These are phyloP conservation scores for Drosophila colorata DNA, from an alignment of 2,888 invertebrate species.

Conservation along the genomic window DNA sequence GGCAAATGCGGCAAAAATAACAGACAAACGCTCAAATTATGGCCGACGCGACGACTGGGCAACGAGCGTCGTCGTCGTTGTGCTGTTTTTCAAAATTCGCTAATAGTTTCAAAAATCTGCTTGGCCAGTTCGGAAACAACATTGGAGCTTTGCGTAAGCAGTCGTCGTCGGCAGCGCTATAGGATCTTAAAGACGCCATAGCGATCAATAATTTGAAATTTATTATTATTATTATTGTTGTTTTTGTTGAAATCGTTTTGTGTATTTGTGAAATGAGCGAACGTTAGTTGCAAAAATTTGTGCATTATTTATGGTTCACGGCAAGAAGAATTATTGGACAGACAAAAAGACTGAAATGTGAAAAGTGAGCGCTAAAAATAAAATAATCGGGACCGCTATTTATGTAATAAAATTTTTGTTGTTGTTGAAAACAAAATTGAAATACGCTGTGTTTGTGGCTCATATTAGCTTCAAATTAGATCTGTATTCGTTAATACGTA, in stretches of 20 bases:
- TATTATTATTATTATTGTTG: slow-evolving; percentile 40
- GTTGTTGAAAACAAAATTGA: slow-evolving; percentile 31
- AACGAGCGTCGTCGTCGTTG: slow-evolving; percentile 31
- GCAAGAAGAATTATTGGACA: slow-evolving; percentile 65
- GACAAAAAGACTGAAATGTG: slow-evolving; percentile 57
- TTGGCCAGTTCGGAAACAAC: slow-evolving; percentile 84
- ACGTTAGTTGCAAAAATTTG: slow-evolving; percentile 39
- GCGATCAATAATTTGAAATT: slow-evolving; percentile 28
- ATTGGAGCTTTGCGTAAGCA: slow-evolving; percentile 83
- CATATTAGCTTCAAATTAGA: slow-evolving; percentile 12
- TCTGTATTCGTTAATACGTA: neutral
- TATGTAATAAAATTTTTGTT: slow-evolving; percentile 80
- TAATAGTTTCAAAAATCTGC: slow-evolving; percentile 83
- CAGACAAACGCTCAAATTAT: slow-evolving; percentile 68
- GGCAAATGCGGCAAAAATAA: slow-evolving; percentile 64
- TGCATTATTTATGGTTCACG: slow-evolving; percentile 52
- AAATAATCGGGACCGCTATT: slow-evolving; percentile 82
- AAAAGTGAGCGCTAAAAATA: slow-evolving; percentile 82
- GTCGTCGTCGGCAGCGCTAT: slow-evolving; percentile 19
- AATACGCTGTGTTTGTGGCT: slow-evolving; percentile 11
- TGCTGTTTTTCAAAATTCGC: slow-evolving; percentile 71
- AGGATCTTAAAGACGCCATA: slow-evolving; percentile 10
- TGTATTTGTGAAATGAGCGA: slow-evolving; percentile 27
- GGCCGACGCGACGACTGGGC: slow-evolving; percentile 38
- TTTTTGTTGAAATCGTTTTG: slow-evolving; percentile 11